Evolutionary conservation across 2,797 vertebrate genomes (phyloP).

Genomic region (Pogoniulus pusillus): DNA sequence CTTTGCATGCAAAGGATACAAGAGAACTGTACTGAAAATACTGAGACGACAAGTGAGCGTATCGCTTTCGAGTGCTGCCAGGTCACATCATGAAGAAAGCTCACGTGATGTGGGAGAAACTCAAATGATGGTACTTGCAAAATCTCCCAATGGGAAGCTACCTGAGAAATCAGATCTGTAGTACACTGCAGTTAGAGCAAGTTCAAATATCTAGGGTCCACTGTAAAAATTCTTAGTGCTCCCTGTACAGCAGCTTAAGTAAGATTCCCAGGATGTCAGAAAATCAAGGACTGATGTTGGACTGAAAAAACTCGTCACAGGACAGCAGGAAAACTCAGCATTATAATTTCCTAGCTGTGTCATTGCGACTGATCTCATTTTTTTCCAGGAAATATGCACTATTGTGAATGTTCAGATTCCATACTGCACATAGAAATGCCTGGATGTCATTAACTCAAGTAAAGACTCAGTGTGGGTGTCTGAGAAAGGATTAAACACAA

Average conservation of each 20-base stretch:
- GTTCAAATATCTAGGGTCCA: background rate
- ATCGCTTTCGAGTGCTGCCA: constrained; percentile 89
- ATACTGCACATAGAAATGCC: background rate
- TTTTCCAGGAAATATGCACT: background rate
- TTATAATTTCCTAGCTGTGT: background rate
- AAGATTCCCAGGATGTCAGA: background rate
- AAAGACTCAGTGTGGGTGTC: background rate
- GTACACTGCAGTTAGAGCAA: background rate
- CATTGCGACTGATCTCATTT: background rate
- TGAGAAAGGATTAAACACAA: background rate
- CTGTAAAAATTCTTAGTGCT: background rate
- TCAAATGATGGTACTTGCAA: constrained; percentile 70
- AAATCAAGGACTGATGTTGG: background rate
- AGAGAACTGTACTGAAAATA: constrained; percentile 90
- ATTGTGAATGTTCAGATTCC: background rate
- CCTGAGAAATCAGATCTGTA: constrained; percentile 28
- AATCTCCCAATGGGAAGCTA: constrained; percentile 72
- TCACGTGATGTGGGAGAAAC: constrained; percentile 83
- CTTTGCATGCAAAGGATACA: constrained; percentile 98
- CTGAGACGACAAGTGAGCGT: constrained; percentile 85
- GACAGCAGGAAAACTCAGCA: constrained; percentile 5
- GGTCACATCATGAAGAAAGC: constrained; percentile 87
- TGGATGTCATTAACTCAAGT: background rate
- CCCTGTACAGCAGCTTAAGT: background rate
- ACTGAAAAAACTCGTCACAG: background rate